Base-by-base conservation (phyloP, 1,140 invertebrate species). In the Leptestheria dahalacensis region DNA sequence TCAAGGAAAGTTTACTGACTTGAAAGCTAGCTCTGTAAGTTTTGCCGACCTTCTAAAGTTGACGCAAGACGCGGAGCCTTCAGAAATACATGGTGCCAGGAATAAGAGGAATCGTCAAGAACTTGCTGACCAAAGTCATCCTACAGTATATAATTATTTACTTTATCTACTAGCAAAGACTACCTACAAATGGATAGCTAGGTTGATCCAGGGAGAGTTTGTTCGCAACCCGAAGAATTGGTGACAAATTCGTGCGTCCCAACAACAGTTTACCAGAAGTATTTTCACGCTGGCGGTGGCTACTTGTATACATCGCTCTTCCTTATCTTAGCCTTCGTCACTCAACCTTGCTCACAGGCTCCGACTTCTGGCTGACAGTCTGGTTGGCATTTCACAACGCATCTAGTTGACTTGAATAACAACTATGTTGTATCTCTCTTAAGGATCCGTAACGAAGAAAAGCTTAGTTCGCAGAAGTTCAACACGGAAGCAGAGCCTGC, bases 321-420 rank as follows among this genome's bases (percentile, higher is more conserved):
- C 1, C 74, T 88, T 23, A 51, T 81, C 0, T 48, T 81, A 0
- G 59, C 81, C 64, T n/a, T 87, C 1, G 15, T 86, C 1, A 79
- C 85, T 0, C 86, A 90, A 73, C 69, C 0, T 69, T 77, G 0
- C 84, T 81, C 29, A 84, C 82, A 60, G 78, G 79, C 1, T 78
- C 78, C 3, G 88, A 92, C 68, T 91, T 81, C 66, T 91, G 87
- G 79, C 73, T 89, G 0, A 82, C 84, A 62, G 82, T 78, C 60
- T 91, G 88, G 89, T 71, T 18, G 12, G 21, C 12, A 53, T n/a
- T 23, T 28, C 21, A 48, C n/a, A n/a, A 48, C n/a, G n/a, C n/a
- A n/a, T n/a, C n/a, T n/a, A n/a, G n/a, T n/a, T n/a, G n/a, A n/a
- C n/a, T n/a, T n/a, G n/a, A n/a, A n/a, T n/a, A n/a, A n/a, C n/a